These are phyloP conservation scores for Microctonus aethiopoides DNA, from an alignment of 2,888 invertebrate genomes.

Conservation along the genomic window DNA sequence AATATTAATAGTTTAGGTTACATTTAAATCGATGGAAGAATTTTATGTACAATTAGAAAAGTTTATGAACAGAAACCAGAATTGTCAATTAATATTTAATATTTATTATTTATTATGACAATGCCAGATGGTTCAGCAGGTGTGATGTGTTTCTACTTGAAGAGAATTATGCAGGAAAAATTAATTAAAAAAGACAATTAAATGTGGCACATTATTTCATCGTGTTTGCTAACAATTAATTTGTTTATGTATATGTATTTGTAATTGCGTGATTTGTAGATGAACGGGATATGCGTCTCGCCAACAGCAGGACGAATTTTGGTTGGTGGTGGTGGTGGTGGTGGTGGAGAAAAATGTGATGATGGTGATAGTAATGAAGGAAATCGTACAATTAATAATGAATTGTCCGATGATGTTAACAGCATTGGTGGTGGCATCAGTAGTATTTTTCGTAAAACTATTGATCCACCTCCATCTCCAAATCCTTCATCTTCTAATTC, in stretches of 20 bases:
- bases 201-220: conserved; percentile 12
- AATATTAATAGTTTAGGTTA: no score
- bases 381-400: conserved; percentile 47
- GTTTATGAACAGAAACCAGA: no score
- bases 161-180: no score
- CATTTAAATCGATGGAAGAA: no score
- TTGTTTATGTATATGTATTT: conserved; percentile 26
- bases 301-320: conserved; percentile 69
- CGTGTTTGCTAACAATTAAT: conserved; percentile 40
- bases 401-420: conserved; percentile 17
- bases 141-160: not conserved
- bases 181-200: conserved; percentile 23
- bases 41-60: no score
- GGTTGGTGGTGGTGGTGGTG: conserved; percentile 54
- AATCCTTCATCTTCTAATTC: not conserved
- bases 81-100: no score
- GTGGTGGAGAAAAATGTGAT: conserved; percentile 51
- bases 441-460: conserved; percentile 51
- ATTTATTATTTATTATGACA: not conserved
- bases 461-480: conserved; percentile 44
- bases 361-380: conserved; percentile 54
- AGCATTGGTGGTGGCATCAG: conserved; percentile 34
- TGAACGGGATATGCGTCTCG: conserved; percentile 82
- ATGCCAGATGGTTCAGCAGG: not conserved
- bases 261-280: conserved; percentile 71